These are phyloP conservation scores for Acanthoscelides obtectus DNA, from an alignment of 2,888 invertebrate genomes.

Conservation along the genomic window DNA sequence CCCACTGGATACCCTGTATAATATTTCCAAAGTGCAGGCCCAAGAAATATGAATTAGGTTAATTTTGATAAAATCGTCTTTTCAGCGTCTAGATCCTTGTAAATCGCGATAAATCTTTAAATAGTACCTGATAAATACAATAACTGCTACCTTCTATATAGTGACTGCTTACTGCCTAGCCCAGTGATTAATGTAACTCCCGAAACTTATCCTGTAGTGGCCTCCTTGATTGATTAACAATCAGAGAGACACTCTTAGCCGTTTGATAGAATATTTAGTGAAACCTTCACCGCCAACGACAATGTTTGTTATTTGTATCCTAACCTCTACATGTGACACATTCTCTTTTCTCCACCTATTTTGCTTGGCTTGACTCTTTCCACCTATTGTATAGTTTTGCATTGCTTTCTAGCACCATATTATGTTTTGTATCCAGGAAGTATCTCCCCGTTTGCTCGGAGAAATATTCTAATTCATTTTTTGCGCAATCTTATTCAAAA, in stretches of 20 bases:
- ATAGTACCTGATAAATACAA: not conserved
- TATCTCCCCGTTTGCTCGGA: too few relatives aligned
- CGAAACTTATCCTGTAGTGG: too few relatives aligned
- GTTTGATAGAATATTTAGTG: too few relatives aligned
- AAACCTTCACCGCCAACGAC: not conserved
- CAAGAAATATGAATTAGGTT: not conserved
- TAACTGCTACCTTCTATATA: not conserved
- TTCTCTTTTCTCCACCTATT: conserved; percentile 7
- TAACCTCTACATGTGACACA: not conserved
- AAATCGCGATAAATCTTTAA: not conserved
- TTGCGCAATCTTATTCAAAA: too few relatives aligned
- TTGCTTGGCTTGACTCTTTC: conserved; percentile 38
- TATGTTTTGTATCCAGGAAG: too few relatives aligned
- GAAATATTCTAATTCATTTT: too few relatives aligned
- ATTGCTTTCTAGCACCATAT: conserved; percentile 39
- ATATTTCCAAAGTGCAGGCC: too few relatives aligned
- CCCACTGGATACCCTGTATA: too few relatives aligned
- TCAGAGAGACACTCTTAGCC: too few relatives aligned
- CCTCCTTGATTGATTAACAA: too few relatives aligned
- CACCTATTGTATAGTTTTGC: conserved; percentile 32
- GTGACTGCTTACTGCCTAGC: too few relatives aligned
- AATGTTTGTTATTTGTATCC: not conserved
- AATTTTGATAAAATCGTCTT: not conserved
- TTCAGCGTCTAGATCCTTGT: not conserved
- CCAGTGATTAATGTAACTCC: too few relatives aligned